phyloP scores from a whole-genome alignment of 2,113 vertebrate species.

The Erythrocebus patas region DNA sequence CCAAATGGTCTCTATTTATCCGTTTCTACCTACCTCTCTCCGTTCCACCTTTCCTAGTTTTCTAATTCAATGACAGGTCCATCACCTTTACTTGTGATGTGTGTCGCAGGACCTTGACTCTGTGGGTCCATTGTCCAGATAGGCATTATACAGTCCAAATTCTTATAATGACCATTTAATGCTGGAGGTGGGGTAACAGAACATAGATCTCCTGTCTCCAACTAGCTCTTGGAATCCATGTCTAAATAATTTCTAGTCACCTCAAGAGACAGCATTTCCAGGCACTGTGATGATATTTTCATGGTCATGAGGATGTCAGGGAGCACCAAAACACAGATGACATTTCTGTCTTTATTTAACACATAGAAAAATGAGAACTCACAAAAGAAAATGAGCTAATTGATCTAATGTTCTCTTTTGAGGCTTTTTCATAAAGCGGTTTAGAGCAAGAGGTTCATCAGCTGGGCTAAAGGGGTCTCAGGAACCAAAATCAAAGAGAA shows the following conservation, averaged over 20 bases:
- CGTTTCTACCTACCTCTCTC: not conserved
- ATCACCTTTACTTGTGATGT: not conserved
- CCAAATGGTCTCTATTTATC: not conserved
- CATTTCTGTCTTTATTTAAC: not conserved
- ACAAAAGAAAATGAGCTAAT: not conserved
- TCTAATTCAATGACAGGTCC: not conserved
- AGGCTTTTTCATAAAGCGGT: not conserved
- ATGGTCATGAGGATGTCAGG: not conserved
- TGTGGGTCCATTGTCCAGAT: not conserved
- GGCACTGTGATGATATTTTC: not conserved
- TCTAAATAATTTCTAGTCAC: not conserved
- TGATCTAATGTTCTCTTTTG: not conserved
- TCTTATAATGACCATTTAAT: no score
- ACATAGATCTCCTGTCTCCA: not conserved
- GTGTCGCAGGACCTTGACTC: not conserved
- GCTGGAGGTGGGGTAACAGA: no score
- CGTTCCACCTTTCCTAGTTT: not conserved
- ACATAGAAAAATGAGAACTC: not conserved
- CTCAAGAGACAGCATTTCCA: not conserved
- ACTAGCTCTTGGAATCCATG: not conserved
- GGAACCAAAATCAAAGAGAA: not conserved
- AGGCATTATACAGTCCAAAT: not conserved
- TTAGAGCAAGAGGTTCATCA: not conserved
- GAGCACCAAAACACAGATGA: not conserved
- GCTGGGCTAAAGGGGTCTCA: not conserved